Evolutionary conservation across 2,888 invertebrate species (phyloP), one percentile per base, ranked within the genome.

Genomic region (Ligdia adustata): DNA sequence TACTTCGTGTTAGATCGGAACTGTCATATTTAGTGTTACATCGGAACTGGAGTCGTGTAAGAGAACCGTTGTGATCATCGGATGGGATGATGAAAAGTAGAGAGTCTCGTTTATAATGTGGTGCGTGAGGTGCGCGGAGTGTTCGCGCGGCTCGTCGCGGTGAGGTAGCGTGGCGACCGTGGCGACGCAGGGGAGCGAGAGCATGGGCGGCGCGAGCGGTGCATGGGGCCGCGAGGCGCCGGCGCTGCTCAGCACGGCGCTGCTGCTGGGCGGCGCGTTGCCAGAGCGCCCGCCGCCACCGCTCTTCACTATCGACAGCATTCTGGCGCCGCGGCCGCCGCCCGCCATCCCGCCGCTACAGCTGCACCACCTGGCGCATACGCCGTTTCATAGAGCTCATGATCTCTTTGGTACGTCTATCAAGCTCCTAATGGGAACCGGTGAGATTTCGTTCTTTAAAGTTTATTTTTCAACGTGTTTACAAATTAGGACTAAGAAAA

Each of bases 261-360:
- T 90, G 82, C 87, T 88, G 78, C 82, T 90, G 75, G 87, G 89
- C 66, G 85, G 85, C 69, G 49, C 80, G 78, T 64, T 90, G 69
- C 84, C 89, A 65, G 69, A 90, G 86, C 67, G 90, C 65, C 84
- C 90, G 83, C 75, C 82, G 61, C 79, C 84, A 87, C 92, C 69
- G 87, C 91, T 96, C 53, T 96, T 96, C 80, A 96, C 96, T 65
- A 96, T 96, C 71, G 96, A 96, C 83, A 96, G 96, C 84, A 96
- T 96, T 66, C 88, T 96, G 77, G 95, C 95, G 33, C 95, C 95
- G 39, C 89, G 93, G 46, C 93, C 93, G 33, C 91, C 90, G 57
- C 91, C 92, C 31, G 90, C 91, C 39, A 84, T 92, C 47, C 92
- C 92, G 26, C 92, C 92, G 52, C 89, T 93, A 54, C 87, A 85